phyloP scores from a whole-genome alignment of 2,888 invertebrate species.

The Lochmaea capreae region DNA sequence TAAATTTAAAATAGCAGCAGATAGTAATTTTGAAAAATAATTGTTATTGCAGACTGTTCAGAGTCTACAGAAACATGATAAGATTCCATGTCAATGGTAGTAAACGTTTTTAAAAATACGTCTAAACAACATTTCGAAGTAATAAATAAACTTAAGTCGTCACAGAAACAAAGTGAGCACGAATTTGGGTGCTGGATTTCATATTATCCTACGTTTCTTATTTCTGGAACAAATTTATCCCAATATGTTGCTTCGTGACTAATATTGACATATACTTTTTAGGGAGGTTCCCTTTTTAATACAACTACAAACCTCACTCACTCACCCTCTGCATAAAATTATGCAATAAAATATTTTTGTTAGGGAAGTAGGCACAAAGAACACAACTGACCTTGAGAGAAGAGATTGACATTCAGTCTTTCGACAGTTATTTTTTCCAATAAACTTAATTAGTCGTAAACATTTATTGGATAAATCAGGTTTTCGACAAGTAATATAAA shows the following conservation, averaged over 20 bases:
- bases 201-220: conserved; percentile 35
- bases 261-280: conserved; percentile 53
- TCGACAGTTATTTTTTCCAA: background rate
- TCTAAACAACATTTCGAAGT: too few relatives aligned
- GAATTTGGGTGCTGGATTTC: conserved; percentile 34
- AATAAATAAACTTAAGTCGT: conserved; percentile 8
- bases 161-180: conserved; percentile 22
- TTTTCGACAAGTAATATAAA: too few relatives aligned
- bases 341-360: conserved; percentile 46
- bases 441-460: conserved; percentile 3
- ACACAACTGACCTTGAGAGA: conserved; percentile 37
- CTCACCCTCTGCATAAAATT: conserved; percentile 41
- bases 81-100: background rate
- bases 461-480: too few relatives aligned
- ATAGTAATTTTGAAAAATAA: background rate
- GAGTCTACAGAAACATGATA: background rate
- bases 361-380: conserved; percentile 38
- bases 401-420: conserved; percentile 31
- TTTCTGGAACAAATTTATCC: conserved; percentile 41
- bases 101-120: too few relatives aligned
- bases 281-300: conserved; percentile 53
- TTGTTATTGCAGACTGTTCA: background rate
- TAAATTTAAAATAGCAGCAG: background rate
- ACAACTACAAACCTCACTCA: conserved; percentile 33
- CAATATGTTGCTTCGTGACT: conserved; percentile 53